Percentiles rank a stretch among this genome's conserved stretches.
phyloP scores from a whole-genome alignment of 2,888 invertebrate species.

The Neoascia interrupta region DNA sequence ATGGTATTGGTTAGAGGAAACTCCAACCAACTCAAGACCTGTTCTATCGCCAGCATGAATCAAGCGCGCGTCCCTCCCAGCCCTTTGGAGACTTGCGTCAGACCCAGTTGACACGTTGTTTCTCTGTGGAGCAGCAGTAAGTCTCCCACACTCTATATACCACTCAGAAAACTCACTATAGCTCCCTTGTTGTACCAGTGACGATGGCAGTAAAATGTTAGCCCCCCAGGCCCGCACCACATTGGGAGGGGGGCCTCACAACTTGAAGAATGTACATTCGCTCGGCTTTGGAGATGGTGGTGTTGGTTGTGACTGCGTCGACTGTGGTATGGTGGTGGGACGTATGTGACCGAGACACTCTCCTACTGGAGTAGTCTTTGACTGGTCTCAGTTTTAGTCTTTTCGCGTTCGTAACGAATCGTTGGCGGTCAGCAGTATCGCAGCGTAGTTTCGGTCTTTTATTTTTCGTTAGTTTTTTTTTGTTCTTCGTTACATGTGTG shows the following conservation, averaged over 20 bases:
- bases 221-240: conserved; percentile 6
- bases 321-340: conserved; percentile 10
- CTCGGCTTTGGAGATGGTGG: conserved; percentile 5
- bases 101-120: conserved; percentile 32
- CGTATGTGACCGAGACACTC: conserved; percentile 38
- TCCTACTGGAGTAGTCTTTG: conserved; percentile 60
- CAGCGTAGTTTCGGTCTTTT: conserved; percentile 69
- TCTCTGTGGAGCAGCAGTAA: background rate
- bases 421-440: conserved; percentile 78
- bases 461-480: conserved; percentile 7
- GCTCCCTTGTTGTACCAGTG: too few relatives aligned
- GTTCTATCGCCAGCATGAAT: conserved; percentile 46
- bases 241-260: conserved; percentile 15
- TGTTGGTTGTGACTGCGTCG: background rate
- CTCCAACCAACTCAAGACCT: conserved; percentile 55
- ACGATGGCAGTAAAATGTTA: conserved; percentile 31
- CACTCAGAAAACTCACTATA: background rate
- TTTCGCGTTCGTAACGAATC: conserved; percentile 74
- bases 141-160: conserved; percentile 15
- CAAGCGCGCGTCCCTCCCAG: conserved; percentile 20
- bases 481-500: conserved; percentile 40
- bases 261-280: conserved; percentile 19
- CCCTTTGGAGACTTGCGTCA: conserved; percentile 55
- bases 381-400: conserved; percentile 75
- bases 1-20: conserved; percentile 46